Conservation (phyloP, 2,888 invertebrate species). For the Drosophila limbata region DNA sequence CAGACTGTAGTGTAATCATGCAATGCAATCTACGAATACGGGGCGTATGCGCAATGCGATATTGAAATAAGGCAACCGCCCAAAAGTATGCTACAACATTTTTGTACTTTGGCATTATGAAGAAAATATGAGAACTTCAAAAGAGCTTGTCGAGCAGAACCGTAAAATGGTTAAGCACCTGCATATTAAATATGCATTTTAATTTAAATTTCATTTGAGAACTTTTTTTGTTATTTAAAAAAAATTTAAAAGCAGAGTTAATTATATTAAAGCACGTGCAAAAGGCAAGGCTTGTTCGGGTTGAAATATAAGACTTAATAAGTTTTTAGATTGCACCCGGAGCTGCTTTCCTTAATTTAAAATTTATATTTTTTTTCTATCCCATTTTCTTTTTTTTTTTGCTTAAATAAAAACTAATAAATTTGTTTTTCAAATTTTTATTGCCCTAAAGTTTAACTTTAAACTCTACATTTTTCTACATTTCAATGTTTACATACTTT, state of each 20-base stretch:
- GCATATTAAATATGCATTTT: not conserved
- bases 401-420: too few species aligned
- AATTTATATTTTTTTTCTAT: too few species aligned
- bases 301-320: too few species aligned
- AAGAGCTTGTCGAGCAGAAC: not conserved
- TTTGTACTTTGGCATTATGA: constrained; percentile 11
- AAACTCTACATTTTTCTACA: too few species aligned
- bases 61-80: constrained; percentile 20
- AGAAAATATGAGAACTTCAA: not conserved
- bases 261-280: not conserved
- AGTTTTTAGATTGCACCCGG: too few species aligned
- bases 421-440: too few species aligned
- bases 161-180: constrained; percentile 2
- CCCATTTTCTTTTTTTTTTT: too few species aligned
- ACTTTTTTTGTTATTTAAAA: not conserved
- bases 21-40: constrained; percentile 25
- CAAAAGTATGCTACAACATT: constrained; percentile 47
- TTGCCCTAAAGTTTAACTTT: too few species aligned
- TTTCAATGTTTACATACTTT: too few species aligned
- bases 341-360: too few species aligned
- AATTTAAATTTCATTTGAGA: not conserved
- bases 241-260: not conserved
- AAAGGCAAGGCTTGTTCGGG: not conserved
- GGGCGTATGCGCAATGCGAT: constrained; percentile 32
- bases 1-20: constrained; percentile 41